Evolutionary conservation across 2,888 invertebrate genomes (phyloP).

Genomic region (Athripsodes cinereus): DNA sequence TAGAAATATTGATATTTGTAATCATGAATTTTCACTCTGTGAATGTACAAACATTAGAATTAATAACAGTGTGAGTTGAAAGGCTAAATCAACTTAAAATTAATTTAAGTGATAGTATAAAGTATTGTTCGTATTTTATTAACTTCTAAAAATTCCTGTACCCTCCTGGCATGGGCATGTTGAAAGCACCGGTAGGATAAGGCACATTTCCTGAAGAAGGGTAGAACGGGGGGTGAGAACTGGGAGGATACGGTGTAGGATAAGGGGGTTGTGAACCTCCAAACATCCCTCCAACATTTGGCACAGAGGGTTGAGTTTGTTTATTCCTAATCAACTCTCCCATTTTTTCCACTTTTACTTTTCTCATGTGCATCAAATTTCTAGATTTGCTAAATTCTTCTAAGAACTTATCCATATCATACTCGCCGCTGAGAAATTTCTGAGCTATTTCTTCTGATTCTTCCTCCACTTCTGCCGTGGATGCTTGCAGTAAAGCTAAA

Average conservation of each 20-base stretch:
- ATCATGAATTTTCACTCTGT: too few species aligned
- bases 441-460: slow-evolving; percentile 81
- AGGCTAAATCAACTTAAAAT: too few species aligned
- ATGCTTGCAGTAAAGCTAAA: slow-evolving; percentile 81
- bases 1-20: too few species aligned
- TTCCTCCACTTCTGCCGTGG: slow-evolving; percentile 90
- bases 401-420: slow-evolving; percentile 75
- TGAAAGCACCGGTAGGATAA: slow-evolving; percentile 65
- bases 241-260: slow-evolving; percentile 25
- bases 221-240: slow-evolving; percentile 34
- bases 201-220: slow-evolving; percentile 52
- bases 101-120: too few species aligned
- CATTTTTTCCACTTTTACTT: slow-evolving; percentile 93
- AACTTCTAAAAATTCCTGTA: slow-evolving; percentile 29
- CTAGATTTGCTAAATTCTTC: slow-evolving; percentile 75
- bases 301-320: slow-evolving; percentile 33
- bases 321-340: slow-evolving; percentile 56
- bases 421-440: slow-evolving; percentile 68
- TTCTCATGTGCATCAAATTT: slow-evolving; percentile 70
- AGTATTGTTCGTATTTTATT: too few species aligned
- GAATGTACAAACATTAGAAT: too few species aligned
- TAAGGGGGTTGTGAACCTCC: slow-evolving; percentile 32
- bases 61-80: too few species aligned
- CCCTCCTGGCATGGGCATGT: slow-evolving; percentile 72
- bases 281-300: slow-evolving; percentile 29